Base-by-base conservation (phyloP, 2,888 invertebrate species). In the Vandiemenella viatica region DNA sequence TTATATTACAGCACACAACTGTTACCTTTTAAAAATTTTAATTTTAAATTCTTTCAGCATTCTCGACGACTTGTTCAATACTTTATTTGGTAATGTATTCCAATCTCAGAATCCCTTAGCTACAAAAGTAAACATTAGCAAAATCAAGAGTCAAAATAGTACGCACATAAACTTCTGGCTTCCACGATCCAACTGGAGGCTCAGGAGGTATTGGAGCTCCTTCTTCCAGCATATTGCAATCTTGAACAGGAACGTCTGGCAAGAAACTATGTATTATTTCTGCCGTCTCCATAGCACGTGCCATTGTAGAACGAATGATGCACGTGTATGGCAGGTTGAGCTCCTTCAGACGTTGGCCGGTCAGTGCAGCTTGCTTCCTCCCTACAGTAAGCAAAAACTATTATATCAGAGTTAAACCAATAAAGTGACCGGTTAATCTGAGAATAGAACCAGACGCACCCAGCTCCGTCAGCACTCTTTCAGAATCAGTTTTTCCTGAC, bases 201-300 rank as follows among this genome's bases (percentile, higher is more conserved):
- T 96, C 95, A 0, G 96, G 95, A 0, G 88, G 85, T 56, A 92
- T 80, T 0, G 97, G 97, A 0, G 92, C 88, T 1, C 98, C 98
- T 67, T 98, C 97, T 50, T 87, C 77, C 17, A 98, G 67, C 57
- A 89, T 67, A 58, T 79, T 75, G 61, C 87, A 87, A 57, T 80
- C 72, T 49, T 73, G 71, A 0, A 80, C 71, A 15, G 66, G 63
- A 43, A 78, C 64, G 43, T 67, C 66, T 5, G 68, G 73, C 42
- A 96, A 69, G 59, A 75, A 74, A 58, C 80, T 73, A 21, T 80
- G 73, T 55, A 97, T 90, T 23, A 95, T 79, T 10, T 75, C 70
- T 0, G 89, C 87, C 0, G 97, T 98, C 66, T 98, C 90, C 56
- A 82, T 82, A 0, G 97, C 97, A 54, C 97, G 71, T 0, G 82